A percentile compares a stretch with the other conserved stretches of the same genome.
These are phyloP conservation scores for Pteromalus puparum DNA, from an alignment of 1,140 invertebrate genomes.

Conservation along the genomic window DNA sequence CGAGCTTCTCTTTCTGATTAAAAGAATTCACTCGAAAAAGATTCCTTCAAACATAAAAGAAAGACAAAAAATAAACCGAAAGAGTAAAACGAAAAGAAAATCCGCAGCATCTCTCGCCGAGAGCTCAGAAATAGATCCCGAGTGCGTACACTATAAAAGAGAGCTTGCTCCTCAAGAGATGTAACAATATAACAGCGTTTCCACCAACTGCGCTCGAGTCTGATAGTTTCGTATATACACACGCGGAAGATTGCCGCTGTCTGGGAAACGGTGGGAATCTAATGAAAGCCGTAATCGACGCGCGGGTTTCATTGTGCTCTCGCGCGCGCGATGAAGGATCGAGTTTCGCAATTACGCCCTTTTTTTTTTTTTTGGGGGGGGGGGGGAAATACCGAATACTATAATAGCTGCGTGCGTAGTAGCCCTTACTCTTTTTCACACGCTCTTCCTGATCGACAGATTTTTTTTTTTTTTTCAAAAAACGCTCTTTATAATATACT, in stretches of 20 bases:
- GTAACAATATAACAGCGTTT: background rate
- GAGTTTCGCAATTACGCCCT: constrained; percentile 2
- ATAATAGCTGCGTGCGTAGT: too few relatives aligned
- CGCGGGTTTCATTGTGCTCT: too few relatives aligned
- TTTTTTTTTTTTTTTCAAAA: too few relatives aligned
- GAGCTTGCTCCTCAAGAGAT: background rate
- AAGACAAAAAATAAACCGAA: background rate
- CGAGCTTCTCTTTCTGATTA: too few relatives aligned
- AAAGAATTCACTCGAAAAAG: too few relatives aligned
- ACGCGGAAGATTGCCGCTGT: background rate
- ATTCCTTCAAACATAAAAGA: background rate
- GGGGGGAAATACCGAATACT: too few relatives aligned
- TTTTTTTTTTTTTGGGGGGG: constrained; percentile 2
- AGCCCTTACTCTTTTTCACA: background rate
- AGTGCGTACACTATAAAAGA: background rate
- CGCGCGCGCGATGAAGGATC: background rate
- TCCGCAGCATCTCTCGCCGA: too few relatives aligned
- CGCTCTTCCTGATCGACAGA: background rate
- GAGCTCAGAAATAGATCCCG: too few relatives aligned
- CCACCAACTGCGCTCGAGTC: background rate
- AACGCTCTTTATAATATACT: too few relatives aligned
- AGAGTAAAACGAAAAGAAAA: background rate
- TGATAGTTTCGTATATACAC: too few relatives aligned
- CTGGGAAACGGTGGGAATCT: background rate
- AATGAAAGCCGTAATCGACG: constrained; percentile 22